Evolutionary conservation across 2,888 invertebrate genomes (phyloP), one percentile per base, ranked within the genome.

Genomic region (Frankliniella fusca): DNA sequence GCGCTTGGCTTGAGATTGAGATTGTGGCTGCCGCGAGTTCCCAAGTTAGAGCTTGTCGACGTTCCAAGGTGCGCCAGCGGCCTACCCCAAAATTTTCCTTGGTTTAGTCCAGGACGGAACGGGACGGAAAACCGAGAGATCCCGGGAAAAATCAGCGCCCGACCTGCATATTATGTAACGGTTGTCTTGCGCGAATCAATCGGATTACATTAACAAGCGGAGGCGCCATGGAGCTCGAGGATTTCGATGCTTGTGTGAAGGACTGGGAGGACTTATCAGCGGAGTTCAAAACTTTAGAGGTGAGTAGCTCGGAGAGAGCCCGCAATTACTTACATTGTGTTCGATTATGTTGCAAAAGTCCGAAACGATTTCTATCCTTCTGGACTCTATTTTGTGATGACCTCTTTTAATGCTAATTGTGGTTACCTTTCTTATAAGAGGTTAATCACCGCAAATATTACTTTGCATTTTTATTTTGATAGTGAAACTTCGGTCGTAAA

Each of bases 211-310:
- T n/a, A 61, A 61, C 15, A 18, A 18, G 18, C n/a, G 7, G 1
- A 61, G n/a, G 20, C 61, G 12, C 70, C 9, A 92, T 92, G 91
- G 92, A 93, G 86, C 88, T 91, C 84, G 91, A 91, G 85, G 91
- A 92, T 85, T 90, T 89, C 15, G 88, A 89, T 82, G 87, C 88
- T 54, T 89, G 92, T 87, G 84, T 92, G 81, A 92, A 92, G 87
- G 95, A 96, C 87, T 95, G 95, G 94, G 91, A 93, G 84, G 96
- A 96, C 87, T 90, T 96, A 85, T 89, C 91, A 83, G 90, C 90
- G 80, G 96, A 96, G 87, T 96, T 92, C 88, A 94, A 93, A 88
- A 92, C 93, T 84, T 90, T 96, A 84, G 95, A 96, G 93, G 96
- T 96, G 90, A 88, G 88, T 86, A 2, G 28, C 70, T 61, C 48